A percentile compares a stretch with the other conserved stretches of the same genome.
phyloP scores from a whole-genome alignment of 2,888 invertebrate genomes.

The Cephus runcator region DNA sequence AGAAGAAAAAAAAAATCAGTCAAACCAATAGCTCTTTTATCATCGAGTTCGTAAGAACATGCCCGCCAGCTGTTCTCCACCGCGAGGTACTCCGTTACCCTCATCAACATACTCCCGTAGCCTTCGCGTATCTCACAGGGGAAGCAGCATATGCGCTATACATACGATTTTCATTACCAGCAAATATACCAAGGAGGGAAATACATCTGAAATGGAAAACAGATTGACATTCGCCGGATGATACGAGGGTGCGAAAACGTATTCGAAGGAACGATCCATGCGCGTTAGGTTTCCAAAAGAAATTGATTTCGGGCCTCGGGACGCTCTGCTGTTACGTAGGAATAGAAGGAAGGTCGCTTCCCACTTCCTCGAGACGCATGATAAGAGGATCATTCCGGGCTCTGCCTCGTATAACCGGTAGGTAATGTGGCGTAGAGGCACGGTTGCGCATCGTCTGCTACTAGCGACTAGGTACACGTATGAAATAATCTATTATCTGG shows the following conservation, averaged over 20 bases:
- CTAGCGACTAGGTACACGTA: conserved; percentile 60
- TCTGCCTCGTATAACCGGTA: conserved; percentile 35
- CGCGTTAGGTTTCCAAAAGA: not conserved
- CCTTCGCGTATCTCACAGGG: not conserved
- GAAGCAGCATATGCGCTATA: not conserved
- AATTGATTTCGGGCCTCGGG: not conserved
- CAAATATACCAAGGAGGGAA: not conserved
- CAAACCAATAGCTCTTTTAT: not conserved
- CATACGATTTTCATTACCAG: conserved; percentile 14
- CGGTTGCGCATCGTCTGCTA: conserved; percentile 36
- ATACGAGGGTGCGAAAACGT: not conserved
- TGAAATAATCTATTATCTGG: conserved; percentile 64
- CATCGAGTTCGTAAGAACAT: not conserved
- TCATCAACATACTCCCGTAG: not conserved
- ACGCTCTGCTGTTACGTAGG: not conserved
- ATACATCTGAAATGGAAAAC: not conserved
- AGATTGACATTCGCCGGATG: not conserved
- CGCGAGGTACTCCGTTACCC: not conserved
- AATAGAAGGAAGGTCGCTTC: not conserved
- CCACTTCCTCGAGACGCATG: conserved; percentile 18
- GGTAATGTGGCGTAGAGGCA: conserved; percentile 38
- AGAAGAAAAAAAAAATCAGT: not conserved
- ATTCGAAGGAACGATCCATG: not conserved
- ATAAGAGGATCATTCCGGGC: conserved; percentile 33
- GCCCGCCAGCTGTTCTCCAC: not conserved